Evolutionary conservation across 2,113 vertebrate genomes (phyloP).

Genomic region (Guaruba guarouba): DNA sequence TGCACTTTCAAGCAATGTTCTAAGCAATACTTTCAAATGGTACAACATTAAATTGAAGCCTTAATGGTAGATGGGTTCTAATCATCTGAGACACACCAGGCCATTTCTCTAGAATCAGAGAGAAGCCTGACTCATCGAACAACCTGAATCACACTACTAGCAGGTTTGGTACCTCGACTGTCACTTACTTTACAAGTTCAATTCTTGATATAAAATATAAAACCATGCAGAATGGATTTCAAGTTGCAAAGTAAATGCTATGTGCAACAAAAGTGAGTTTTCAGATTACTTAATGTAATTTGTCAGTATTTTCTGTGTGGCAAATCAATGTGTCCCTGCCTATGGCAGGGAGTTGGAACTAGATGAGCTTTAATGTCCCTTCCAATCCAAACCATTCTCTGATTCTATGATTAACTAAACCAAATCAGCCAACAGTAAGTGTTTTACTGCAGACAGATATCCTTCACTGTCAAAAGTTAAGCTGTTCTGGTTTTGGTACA

Average conservation of each 20-base stretch:
- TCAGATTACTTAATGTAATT: not conserved
- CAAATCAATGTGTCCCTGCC: not conserved
- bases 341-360: not conserved
- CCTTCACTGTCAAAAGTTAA: not conserved
- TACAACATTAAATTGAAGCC: conserved; percentile 34
- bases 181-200: conserved; percentile 40
- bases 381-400: not conserved
- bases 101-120: conserved; percentile 16
- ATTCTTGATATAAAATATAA: conserved; percentile 16
- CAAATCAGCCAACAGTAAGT: not conserved
- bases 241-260: not conserved
- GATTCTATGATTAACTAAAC: not conserved
- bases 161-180: conserved; percentile 19
- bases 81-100: conserved; percentile 53
- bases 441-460: not conserved
- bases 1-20: conserved; percentile 8
- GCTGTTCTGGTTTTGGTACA: not conserved
- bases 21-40: conserved; percentile 36
- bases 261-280: not conserved
- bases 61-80: conserved; percentile 51
- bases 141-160: conserved; percentile 40
- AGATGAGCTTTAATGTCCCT: not conserved
- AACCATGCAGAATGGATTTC: not conserved
- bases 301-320: not conserved
- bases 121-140: not conserved